phyloP scores from a whole-genome alignment of 2,888 invertebrate species.

The Ichneumoninae sp. region DNA sequence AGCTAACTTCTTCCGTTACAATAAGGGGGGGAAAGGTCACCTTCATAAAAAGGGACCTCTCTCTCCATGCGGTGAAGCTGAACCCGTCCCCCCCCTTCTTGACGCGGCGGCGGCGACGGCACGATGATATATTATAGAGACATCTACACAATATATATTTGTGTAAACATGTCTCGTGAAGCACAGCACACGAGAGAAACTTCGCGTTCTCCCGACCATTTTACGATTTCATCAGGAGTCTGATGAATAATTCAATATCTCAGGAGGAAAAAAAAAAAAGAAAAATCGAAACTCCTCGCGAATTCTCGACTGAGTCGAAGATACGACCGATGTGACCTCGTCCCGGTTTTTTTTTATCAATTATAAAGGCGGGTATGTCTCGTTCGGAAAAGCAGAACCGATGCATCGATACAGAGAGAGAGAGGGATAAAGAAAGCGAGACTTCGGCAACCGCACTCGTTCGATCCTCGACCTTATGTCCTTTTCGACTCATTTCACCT shows the following conservation, averaged over 20 bases:
- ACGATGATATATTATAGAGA: no score
- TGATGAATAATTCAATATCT: slow-evolving; percentile 46
- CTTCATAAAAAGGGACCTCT: no score
- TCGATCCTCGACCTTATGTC: slow-evolving; percentile 8
- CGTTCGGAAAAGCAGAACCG: slow-evolving; percentile 14
- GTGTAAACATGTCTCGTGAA: no score
- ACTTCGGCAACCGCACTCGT: neutral
- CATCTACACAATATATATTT: no score
- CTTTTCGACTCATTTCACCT: slow-evolving; percentile 30
- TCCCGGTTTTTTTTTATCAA: slow-evolving; percentile 46
- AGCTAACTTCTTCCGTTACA: no score
- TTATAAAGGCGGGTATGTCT: slow-evolving; percentile 49
- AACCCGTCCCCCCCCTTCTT: no score
- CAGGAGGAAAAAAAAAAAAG: slow-evolving; percentile 7
- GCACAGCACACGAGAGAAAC: neutral
- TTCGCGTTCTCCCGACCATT: neutral
- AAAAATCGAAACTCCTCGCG: slow-evolving; percentile 8
- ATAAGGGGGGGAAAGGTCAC: no score
- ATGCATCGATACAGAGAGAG: neutral
- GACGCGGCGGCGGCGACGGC: no score
- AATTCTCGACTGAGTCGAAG: neutral
- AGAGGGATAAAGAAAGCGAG: neutral
- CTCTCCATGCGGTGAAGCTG: no score
- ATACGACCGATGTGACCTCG: slow-evolving; percentile 32
- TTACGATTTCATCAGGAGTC: neutral